Evolutionary conservation across 1,140 invertebrate genomes (phyloP), one percentile per base, ranked within the genome.

Genomic region (Zaprionus capensis): DNA sequence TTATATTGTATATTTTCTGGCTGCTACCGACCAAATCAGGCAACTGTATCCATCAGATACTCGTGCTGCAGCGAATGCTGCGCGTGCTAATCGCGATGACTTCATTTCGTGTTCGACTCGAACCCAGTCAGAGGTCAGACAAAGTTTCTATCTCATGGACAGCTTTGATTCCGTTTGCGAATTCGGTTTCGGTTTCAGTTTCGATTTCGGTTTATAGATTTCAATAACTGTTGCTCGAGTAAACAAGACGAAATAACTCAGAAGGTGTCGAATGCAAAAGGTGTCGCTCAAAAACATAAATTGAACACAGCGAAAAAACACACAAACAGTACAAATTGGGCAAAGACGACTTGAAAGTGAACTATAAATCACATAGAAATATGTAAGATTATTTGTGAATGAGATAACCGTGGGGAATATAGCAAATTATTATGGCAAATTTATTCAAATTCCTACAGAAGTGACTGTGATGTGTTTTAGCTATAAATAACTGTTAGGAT

Each of bases 1-100:
- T 55, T 46, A 63, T 78, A 49, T 49, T 51, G 77, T 78, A 75
- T 63, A 64, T 66, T 71, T 49, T 28, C 58, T 65, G 41, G n/a
- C 68, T 64, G 66, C 79, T 66, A 76, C 70, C 67, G 79, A 65
- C 61, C 69, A 64, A 31, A 22, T 38, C 20, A 22, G 15, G 6
- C 55, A 31, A 49, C 44, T 38, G 58, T 70, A 85, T 78, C 78
- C 46, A 78, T 66, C 70, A 78, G 78, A 85, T 78, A 76, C 67
- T 65, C 53, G 57, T 62, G 55, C 63, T n/a, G 7, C 14, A 31
- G 2, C 15, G 28, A 58, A 17, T 38, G 66, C 75, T 78, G 78
- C 70, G 70, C 78, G 74, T 75, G 78, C 74, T 85, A 78, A 84
- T 84, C 78, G 78, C 82, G 82, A 84, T 84, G 82, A 84, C 82